phyloP scores from a whole-genome alignment of 30 jellyfish, hydroid and myxozoan species.

The Morbakka virulenta region DNA sequence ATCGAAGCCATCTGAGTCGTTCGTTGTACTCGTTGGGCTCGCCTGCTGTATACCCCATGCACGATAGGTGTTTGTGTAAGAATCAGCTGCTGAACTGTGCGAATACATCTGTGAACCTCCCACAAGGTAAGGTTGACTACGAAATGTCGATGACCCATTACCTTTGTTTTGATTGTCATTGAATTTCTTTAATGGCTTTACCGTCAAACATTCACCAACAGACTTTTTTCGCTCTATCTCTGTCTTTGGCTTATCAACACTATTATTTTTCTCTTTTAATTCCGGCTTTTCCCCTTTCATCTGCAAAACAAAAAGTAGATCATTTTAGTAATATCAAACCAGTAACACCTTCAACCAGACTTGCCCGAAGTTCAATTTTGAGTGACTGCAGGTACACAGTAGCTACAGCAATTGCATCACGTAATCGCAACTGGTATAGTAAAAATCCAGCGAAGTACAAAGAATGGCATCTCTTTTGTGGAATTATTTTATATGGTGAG shows the following conservation, averaged over 20 bases:
- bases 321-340: no score
- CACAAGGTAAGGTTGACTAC: constrained; percentile 34
- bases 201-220: constrained; percentile 72
- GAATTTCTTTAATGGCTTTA: constrained; percentile 55
- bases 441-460: no score
- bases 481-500: no score
- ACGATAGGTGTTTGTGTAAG: constrained; percentile 45
- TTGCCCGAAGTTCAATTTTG: background rate
- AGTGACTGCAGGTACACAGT: no score
- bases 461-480: no score
- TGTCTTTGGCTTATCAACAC: constrained; percentile 21
- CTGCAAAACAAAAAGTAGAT: constrained; percentile 14
- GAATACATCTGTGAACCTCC: constrained; percentile 1
- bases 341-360: background rate
- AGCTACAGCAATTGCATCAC: no score
- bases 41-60: constrained; percentile 88
- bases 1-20: constrained; percentile 62
- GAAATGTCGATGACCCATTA: constrained; percentile 15
- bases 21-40: constrained; percentile 71
- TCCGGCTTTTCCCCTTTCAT: constrained; percentile 74
- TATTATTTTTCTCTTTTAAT: constrained; percentile 21
- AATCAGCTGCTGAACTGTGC: constrained; percentile 21
- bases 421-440: no score
- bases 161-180: constrained; percentile 57
- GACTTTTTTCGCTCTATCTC: constrained; percentile 46